Conservation (phyloP, 2,113 vertebrate species). For the Ariopsis seemanni region DNA sequence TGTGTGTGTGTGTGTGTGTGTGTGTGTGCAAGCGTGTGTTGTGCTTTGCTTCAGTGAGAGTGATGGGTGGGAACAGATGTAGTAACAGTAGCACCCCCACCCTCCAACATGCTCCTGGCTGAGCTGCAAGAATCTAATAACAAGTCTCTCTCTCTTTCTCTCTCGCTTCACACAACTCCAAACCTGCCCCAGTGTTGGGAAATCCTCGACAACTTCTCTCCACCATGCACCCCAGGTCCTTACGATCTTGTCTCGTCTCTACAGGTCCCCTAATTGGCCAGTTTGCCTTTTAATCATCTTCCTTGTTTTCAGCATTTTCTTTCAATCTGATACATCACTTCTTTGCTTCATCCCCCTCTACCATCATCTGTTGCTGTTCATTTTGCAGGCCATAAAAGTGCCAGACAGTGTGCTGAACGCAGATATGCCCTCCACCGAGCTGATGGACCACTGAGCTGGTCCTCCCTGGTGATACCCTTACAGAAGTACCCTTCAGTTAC, state of each 20-base stretch:
- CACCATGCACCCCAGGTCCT: background rate
- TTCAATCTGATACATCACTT: background rate
- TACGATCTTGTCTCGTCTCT: background rate
- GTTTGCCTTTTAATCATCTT: background rate
- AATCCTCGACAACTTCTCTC: constrained; percentile 14
- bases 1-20: constrained; percentile 23
- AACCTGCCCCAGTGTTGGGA: constrained; percentile 46
- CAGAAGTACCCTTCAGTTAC: background rate
- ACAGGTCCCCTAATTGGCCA: background rate
- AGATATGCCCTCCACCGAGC: background rate
- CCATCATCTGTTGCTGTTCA: constrained; percentile 63
- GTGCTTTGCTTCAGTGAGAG: constrained; percentile 45
- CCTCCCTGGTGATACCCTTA: background rate
- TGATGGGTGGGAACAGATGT: constrained; percentile 70
- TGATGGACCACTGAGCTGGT: background rate
- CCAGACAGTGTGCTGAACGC: constrained; percentile 11
- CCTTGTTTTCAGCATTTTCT: background rate
- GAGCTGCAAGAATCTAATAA: constrained; percentile 43
- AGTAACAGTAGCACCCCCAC: constrained; percentile 61
- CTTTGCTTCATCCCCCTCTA: constrained; percentile 17
- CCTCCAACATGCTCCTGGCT: constrained; percentile 43
- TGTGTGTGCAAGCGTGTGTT: background rate
- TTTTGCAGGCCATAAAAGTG: constrained; percentile 60
- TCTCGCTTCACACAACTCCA: constrained; percentile 29
- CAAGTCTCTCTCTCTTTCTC: constrained; percentile 39